phyloP scores from a whole-genome alignment of 2,888 invertebrate genomes.

The Chloroclysta siterata region DNA sequence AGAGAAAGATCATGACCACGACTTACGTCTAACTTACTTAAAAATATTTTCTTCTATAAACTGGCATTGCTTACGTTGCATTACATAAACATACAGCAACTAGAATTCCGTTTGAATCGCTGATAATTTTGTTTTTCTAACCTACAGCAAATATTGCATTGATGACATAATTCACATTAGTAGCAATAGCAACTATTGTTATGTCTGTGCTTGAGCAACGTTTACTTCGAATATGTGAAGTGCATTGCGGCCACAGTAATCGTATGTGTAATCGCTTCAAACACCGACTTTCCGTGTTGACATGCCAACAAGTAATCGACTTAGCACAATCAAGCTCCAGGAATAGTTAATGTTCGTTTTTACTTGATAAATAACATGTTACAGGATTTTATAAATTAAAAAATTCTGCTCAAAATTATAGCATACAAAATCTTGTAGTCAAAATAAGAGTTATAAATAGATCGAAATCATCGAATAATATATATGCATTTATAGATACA shows the following conservation, averaged over 20 bases:
- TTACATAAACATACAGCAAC: neutral
- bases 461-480: neutral
- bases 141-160: slow-evolving; percentile 27
- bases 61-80: neutral
- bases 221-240: slow-evolving; percentile 38
- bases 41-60: neutral
- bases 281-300: slow-evolving; percentile 53
- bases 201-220: slow-evolving; percentile 27
- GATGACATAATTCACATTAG: slow-evolving; percentile 29
- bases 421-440: too few relatives aligned
- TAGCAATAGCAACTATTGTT: slow-evolving; percentile 17
- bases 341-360: slow-evolving; percentile 19
- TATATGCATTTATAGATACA: neutral
- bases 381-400: neutral
- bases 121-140: slow-evolving; percentile 30
- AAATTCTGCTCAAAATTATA: neutral
- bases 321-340: slow-evolving; percentile 21
- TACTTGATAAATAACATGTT: neutral
- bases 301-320: slow-evolving; percentile 53
- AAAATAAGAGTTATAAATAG: neutral
- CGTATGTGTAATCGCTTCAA: slow-evolving; percentile 53
- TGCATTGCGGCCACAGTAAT: slow-evolving; percentile 35
- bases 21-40: neutral
- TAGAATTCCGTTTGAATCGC: slow-evolving; percentile 4
- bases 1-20: neutral